Percentiles rank a stretch among this genome's conserved stretches.
These are phyloP conservation scores for Kradibia gibbosae DNA, from an alignment of 1,140 invertebrate species.

Conservation along the genomic window DNA sequence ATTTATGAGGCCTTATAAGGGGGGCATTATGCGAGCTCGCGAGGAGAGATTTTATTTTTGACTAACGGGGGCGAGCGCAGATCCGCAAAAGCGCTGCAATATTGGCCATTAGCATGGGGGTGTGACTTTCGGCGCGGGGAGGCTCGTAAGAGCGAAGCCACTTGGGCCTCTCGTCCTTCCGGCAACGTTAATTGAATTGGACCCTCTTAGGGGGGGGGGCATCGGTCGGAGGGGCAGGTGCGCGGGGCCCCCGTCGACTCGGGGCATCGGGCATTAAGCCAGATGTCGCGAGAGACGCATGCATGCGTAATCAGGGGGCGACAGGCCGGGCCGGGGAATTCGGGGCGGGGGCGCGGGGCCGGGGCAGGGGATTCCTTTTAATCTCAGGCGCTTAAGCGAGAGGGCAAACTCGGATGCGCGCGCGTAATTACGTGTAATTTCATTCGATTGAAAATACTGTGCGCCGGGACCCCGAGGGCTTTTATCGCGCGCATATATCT, in stretches of 20 bases:
- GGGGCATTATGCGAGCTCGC: no score
- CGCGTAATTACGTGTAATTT: constrained; percentile 63
- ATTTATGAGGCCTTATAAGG: no score
- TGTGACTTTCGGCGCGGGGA: constrained; percentile 29
- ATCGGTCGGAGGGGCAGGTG: neutral
- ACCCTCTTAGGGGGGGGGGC: constrained; percentile 41
- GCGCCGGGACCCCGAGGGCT: neutral
- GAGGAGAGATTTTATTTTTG: no score
- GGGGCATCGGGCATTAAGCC: neutral
- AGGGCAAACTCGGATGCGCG: constrained; percentile 27
- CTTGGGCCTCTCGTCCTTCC: constrained; percentile 54
- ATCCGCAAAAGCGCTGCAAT: neutral
- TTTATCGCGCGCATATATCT: neutral
- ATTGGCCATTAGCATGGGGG: constrained; percentile 16
- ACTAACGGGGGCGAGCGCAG: no score
- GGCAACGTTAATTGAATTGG: constrained; percentile 66
- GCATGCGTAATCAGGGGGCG: constrained; percentile 62
- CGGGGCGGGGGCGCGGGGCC: no score
- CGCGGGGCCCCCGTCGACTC: neutral
- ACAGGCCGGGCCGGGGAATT: no score
- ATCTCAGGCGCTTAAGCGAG: constrained; percentile 56
- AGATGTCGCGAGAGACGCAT: constrained; percentile 55
- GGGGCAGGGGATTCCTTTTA: constrained; percentile 58
- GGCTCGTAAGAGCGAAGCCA: constrained; percentile 52
- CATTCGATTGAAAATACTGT: constrained; percentile 59